Evolutionary conservation across 2,113 vertebrate genomes (phyloP).

Genomic region (Lonchura striata): DNA sequence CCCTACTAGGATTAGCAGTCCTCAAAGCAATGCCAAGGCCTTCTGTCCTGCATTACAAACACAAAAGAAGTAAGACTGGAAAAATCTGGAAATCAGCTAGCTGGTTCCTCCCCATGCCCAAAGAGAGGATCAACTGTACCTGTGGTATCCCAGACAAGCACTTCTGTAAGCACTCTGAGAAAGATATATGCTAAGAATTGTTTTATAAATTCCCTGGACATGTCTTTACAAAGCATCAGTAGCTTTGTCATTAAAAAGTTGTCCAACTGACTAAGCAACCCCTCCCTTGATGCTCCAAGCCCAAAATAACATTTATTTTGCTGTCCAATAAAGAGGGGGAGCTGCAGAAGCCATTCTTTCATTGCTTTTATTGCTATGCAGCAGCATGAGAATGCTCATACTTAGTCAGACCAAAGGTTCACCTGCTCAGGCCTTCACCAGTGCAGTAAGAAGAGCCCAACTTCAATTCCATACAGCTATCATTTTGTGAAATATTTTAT

Average conservation of each 20-base stretch:
- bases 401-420: neutral
- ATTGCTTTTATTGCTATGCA: neutral
- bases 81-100: constrained; percentile 8
- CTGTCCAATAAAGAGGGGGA: neutral
- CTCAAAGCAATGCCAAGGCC: constrained; percentile 17
- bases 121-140: constrained; percentile 51
- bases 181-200: neutral
- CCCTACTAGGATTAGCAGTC: constrained; percentile 7
- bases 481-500: neutral
- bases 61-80: neutral
- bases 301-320: neutral
- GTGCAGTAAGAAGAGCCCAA: neutral
- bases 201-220: neutral
- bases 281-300: neutral
- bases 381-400: neutral
- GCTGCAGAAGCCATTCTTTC: neutral
- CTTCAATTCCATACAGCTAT: neutral
- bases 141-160: neutral
- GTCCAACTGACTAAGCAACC: neutral
- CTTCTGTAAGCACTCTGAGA: neutral
- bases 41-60: neutral
- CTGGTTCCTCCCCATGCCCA: neutral
- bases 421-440: neutral
- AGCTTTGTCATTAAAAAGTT: neutral
- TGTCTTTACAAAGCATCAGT: neutral